These are phyloP conservation scores for Drosophila borealis DNA, from an alignment of 2,888 invertebrate species.

Conservation along the genomic window DNA sequence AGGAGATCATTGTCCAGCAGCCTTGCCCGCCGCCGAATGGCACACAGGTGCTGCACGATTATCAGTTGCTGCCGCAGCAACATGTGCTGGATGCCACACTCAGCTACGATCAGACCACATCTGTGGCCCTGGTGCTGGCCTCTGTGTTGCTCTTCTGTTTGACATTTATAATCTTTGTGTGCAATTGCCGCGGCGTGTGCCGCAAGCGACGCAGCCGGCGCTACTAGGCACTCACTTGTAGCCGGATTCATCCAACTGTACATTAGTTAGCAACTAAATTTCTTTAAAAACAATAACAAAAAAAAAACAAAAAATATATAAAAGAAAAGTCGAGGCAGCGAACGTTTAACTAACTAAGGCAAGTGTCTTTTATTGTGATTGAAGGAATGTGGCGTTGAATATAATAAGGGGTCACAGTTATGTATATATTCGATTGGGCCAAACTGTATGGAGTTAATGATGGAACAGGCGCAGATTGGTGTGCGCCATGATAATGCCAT, in stretches of 20 bases:
- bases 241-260: constrained; percentile 52
- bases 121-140: constrained; percentile 87
- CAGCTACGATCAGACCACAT: constrained; percentile 86
- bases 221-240: constrained; percentile 35
- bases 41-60: constrained; percentile 88
- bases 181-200: constrained; percentile 85
- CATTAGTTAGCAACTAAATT: constrained; percentile 73
- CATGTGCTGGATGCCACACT: constrained; percentile 86
- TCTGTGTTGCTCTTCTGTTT: constrained; percentile 87
- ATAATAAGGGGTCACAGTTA: not conserved
- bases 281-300: constrained; percentile 68
- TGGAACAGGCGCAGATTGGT: constrained; percentile 97
- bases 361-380: constrained; percentile 30
- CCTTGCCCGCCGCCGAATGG: constrained; percentile 93
- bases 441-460: constrained; percentile 87
- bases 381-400: constrained; percentile 27
- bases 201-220: constrained; percentile 71
- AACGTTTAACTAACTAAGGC: constrained; percentile 71
- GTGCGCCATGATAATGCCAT: constrained; percentile 94
- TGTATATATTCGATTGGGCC: not conserved
- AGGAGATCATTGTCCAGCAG: constrained; percentile 94
- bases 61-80: constrained; percentile 86
- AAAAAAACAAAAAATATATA: too few relatives aligned
- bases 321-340: constrained; percentile 62
- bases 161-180: constrained; percentile 87